phyloP scores from a whole-genome alignment of 2,888 invertebrate genomes.

The Cabera pusaria region DNA sequence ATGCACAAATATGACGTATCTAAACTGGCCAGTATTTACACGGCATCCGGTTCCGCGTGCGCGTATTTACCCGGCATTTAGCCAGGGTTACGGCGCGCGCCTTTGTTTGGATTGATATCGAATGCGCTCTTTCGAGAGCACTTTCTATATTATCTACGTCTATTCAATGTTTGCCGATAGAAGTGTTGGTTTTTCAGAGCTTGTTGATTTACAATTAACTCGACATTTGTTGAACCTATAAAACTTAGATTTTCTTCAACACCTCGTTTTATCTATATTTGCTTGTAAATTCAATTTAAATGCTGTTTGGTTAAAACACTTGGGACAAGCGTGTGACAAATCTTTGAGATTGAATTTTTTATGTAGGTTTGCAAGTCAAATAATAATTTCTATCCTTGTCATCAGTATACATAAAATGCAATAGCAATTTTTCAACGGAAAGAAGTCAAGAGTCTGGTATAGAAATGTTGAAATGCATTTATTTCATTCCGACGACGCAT shows the following conservation, averaged over 20 bases:
- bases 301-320: no score
- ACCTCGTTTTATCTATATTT: no score
- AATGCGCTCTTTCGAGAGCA: constrained; percentile 15
- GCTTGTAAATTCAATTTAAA: no score
- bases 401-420: no score
- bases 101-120: constrained; percentile 20
- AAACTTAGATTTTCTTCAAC: no score
- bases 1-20: neutral
- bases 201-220: no score
- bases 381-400: no score
- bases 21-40: constrained; percentile 12
- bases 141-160: constrained; percentile 7
- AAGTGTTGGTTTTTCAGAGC: constrained; percentile 4
- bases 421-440: no score
- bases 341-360: no score
- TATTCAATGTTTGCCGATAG: constrained; percentile 7
- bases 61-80: constrained; percentile 14
- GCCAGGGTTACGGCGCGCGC: constrained; percentile 13
- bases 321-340: no score
- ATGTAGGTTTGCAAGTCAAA: no score
- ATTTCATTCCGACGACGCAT: constrained; percentile 1
- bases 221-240: no score
- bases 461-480: constrained; percentile 6
- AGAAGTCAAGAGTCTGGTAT: neutral
- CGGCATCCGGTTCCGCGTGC: constrained; percentile 3